phyloP scores from a whole-genome alignment of 2,888 invertebrate species.

The Pocota personata region DNA sequence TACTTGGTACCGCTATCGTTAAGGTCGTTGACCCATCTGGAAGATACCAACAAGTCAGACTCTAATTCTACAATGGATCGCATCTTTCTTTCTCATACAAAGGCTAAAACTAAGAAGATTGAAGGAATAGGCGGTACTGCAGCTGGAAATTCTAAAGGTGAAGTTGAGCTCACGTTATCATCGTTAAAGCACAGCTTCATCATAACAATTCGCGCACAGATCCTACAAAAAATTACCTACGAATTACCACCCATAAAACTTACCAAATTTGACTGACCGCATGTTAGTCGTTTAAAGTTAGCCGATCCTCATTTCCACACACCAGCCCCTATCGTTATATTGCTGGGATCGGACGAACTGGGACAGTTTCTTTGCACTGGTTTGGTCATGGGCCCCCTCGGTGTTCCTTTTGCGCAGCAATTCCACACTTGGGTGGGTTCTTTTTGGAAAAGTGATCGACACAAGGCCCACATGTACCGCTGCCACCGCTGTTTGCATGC shows the following conservation, averaged over 20 bases:
- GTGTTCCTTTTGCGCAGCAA: slow-evolving; percentile 42
- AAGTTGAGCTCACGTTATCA: slow-evolving; percentile 23
- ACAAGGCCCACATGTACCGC: too few relatives aligned
- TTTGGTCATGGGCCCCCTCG: slow-evolving; percentile 25
- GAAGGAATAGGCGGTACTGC: slow-evolving; percentile 49
- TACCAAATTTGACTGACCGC: slow-evolving; percentile 22
- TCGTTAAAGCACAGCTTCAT: background rate
- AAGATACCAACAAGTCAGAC: too few relatives aligned
- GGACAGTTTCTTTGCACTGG: too few relatives aligned
- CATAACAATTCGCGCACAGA: slow-evolving; percentile 22
- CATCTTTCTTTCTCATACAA: too few relatives aligned
- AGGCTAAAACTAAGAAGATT: background rate
- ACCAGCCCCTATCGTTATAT: slow-evolving; percentile 26
- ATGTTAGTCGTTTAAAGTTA: slow-evolving; percentile 30
- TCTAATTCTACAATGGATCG: too few relatives aligned
- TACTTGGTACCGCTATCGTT: too few relatives aligned
- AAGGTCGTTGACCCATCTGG: too few relatives aligned
- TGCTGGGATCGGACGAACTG: slow-evolving; percentile 63
- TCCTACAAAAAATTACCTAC: slow-evolving; percentile 59
- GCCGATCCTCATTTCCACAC: slow-evolving; percentile 56
- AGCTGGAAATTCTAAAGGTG: slow-evolving; percentile 41
- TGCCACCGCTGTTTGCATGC: background rate
- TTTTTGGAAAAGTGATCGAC: slow-evolving; percentile 21
- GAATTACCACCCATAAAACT: slow-evolving; percentile 42
- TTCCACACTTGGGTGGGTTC: slow-evolving; percentile 53